Evolutionary conservation across 2,888 invertebrate genomes (phyloP), one percentile per base, ranked within the genome.

Genomic region (Ornithoptera priamus): DNA sequence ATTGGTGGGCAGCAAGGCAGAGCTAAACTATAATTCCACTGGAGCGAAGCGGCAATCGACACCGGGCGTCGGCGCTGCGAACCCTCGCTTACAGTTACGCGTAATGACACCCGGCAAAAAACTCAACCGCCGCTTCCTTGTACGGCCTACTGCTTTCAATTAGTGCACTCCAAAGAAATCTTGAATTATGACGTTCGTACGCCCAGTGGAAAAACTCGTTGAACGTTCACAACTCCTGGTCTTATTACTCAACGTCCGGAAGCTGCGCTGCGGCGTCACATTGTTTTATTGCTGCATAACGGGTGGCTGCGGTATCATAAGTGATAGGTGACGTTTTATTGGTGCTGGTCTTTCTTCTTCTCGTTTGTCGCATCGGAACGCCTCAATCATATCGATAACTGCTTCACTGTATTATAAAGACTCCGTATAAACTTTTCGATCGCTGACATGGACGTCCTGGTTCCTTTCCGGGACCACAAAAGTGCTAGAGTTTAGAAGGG

Each of bases 141-240:
- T 72, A 70, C 62, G 68, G 71, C 74, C 39, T 58, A 69, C 70
- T 70, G 71, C 72, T 72, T 76, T 76, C 78, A 80, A 80, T 81
- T 80, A 80, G 68, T 68, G 67, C 58, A 67, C 73, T 74, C 74
- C 77, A 74, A 70, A 75, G 76, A 75, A 77, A 73, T 69, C 65
- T 72, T 75, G 74, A 77, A 80, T 81, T 78, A 78, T 79, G 76
- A 78, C 76, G 75, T 78, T 74, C 73, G 71, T 70, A 70, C 73
- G 74, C 72, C 73, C 72, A 71, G 69, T 39, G 69, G 67, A 66
- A 42, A 69, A 74, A 72, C 73, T 62, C 64, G 74, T 74, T 63
- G 67, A 64, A 61, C 65, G 70, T 73, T 75, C 75, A 76, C 73
- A 73, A 72, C 71, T 61, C 66, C 71, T 72, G 69, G 77, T 68